Conservation (phyloP, 1,140 invertebrate genomes). For the Ostrea denselamellosa region DNA sequence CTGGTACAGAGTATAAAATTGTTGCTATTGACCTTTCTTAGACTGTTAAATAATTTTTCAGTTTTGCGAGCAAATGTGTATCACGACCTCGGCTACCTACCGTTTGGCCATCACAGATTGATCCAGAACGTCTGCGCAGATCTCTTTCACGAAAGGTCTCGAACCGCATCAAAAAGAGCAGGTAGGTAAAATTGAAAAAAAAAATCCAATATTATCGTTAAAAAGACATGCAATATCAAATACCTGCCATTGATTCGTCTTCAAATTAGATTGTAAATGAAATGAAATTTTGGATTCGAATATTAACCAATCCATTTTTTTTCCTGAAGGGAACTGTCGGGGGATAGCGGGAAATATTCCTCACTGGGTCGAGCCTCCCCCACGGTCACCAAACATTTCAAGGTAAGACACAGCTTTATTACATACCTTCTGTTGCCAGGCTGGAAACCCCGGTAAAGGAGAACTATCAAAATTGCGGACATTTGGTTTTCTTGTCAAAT, state of each 20-base stretch:
- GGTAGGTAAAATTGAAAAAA: conserved; percentile 43
- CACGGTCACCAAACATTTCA: conserved; percentile 66
- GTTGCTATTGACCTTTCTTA: not conserved
- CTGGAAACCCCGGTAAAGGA: not conserved
- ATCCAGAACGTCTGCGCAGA: conserved; percentile 56
- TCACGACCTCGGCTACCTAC: conserved; percentile 60
- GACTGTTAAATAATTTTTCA: conserved; percentile 44
- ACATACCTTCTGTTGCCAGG: too few species aligned
- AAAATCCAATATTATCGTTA: too few species aligned
- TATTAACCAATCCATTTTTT: not conserved
- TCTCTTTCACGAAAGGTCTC: conserved; percentile 66
- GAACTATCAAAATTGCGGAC: too few species aligned
- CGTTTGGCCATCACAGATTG: conserved; percentile 63
- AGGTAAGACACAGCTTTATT: conserved; percentile 51
- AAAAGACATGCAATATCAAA: not conserved
- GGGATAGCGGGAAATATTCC: conserved; percentile 57
- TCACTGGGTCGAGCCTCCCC: conserved; percentile 50
- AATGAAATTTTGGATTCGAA: not conserved
- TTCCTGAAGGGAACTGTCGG: conserved; percentile 54
- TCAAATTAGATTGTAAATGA: too few species aligned
- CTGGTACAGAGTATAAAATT: not conserved
- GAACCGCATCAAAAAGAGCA: conserved; percentile 59
- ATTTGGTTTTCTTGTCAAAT: too few species aligned
- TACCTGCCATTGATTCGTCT: not conserved
- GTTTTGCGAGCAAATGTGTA: conserved; percentile 63